These are phyloP conservation scores for Dicaeum eximium DNA, from an alignment of 2,113 vertebrate species.

Conservation along the genomic window DNA sequence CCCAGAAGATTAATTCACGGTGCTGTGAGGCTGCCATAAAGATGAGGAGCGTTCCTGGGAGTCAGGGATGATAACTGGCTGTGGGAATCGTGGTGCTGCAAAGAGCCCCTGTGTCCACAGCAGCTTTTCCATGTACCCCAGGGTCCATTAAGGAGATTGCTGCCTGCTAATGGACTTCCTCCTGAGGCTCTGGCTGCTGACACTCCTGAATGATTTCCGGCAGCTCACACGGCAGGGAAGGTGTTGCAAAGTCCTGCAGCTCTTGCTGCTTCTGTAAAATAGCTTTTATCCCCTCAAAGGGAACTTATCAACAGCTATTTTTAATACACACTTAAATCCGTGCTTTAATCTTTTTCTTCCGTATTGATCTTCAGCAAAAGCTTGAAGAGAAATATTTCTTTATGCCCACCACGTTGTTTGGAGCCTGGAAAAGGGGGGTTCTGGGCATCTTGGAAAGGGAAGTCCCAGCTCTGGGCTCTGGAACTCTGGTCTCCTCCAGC, in stretches of 20 bases:
- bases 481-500: not conserved
- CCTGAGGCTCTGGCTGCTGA: constrained; percentile 1
- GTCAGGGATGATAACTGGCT: not conserved
- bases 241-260: not conserved
- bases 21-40: not conserved
- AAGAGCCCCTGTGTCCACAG: not conserved
- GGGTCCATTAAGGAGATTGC: constrained; percentile 33
- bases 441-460: not conserved
- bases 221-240: constrained; percentile 13
- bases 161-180: constrained; percentile 54
- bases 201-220: constrained; percentile 9
- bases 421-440: not conserved
- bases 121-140: not conserved
- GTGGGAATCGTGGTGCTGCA: not conserved
- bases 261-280: not conserved
- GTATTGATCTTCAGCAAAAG: not conserved
- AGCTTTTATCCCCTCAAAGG: not conserved
- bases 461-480: not conserved
- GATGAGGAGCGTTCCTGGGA: not conserved
- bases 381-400: not conserved
- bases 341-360: not conserved
- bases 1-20: not conserved
- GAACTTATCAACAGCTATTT: not conserved
- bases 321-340: not conserved
- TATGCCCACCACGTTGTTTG: not conserved